Evolutionary conservation across 1,140 invertebrate genomes (phyloP), one percentile per base, ranked within the genome.

Genomic region (Muscidifurax raptorellus): DNA sequence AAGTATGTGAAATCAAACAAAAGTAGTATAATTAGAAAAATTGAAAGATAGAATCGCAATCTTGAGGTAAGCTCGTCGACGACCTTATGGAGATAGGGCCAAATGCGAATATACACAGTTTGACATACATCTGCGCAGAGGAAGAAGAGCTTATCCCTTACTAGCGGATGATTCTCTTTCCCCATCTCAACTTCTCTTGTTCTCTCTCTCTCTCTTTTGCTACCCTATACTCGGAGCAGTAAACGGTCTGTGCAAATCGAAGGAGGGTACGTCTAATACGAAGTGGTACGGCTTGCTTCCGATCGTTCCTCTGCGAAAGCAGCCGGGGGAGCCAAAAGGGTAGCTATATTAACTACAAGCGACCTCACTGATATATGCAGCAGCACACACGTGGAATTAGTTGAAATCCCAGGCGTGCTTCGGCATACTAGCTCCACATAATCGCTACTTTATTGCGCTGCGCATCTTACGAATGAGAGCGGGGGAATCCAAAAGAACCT

Each of bases 381-480:
- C 78, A 79, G 83, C 87, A 86, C 80, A 87, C 84, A 85, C 83
- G 47, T 75, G 74, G 84, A 69, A 87, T 87, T 87, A 85, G 64
- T 30, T n/a, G 27, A 80, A 86, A 85, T 81, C 83, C 86, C 69
- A 36, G 30, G 74, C 79, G 86, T 85, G 86, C 71, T 69, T 79
- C 52, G 74, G 83, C 82, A 86, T 85, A 85, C 47, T 59, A 15
- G 67, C 74, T 40, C 36, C 47, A 78, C 77, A 44, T 86, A 86
- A 86, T 86, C 74, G 75, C 75, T 80, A 78, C 74, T 83, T 84
- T 84, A 84, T 86, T 84, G 85, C 47, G 66, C 36, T 72, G 12
- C 7, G 28, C 67, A 25, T 74, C 28, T 64, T 44, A 40, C n/a
- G 69, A 44, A 52, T 3, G 67, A 64, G 25, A 76, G n/a, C 2